Evolutionary conservation across 2,113 vertebrate species (phyloP).

Genomic region (Rissa tridactyla): DNA sequence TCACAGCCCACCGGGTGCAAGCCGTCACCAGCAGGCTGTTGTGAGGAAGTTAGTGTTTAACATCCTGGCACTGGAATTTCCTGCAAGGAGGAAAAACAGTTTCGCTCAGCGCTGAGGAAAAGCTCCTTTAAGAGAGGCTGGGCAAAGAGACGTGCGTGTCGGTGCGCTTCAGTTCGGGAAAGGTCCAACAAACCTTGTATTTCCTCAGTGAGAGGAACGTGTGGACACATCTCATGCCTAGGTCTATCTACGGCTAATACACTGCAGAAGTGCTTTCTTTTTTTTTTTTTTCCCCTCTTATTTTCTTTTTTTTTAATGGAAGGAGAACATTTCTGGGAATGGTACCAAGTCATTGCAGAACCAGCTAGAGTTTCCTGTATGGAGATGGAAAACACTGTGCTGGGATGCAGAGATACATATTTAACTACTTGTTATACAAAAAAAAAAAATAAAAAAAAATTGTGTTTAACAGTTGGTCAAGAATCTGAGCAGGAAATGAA

Average conservation of each 20-base stretch:
- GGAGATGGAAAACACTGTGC: background rate
- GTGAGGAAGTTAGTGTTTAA: background rate
- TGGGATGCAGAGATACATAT: background rate
- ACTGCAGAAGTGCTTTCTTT: background rate
- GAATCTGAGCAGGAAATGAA: slow-evolving; percentile 39
- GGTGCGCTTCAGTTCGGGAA: background rate
- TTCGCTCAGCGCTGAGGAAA: background rate
- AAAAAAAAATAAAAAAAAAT: background rate
- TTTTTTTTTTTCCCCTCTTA: background rate
- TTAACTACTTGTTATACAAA: background rate
- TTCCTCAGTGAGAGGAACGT: background rate
- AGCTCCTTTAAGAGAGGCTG: background rate
- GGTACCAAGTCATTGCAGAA: background rate
- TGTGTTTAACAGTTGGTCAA: background rate
- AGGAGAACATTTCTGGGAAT: background rate
- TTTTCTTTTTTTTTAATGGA: background rate
- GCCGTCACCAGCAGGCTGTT: background rate
- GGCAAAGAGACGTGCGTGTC: background rate
- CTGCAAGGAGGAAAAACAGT: background rate
- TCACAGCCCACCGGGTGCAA: background rate
- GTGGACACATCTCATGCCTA: background rate
- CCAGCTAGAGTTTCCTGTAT: background rate
- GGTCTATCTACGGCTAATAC: background rate
- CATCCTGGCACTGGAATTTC: background rate
- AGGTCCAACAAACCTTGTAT: background rate